Evolutionary conservation across 2,888 invertebrate genomes (phyloP).

Genomic region (Sussaba pulchella): DNA sequence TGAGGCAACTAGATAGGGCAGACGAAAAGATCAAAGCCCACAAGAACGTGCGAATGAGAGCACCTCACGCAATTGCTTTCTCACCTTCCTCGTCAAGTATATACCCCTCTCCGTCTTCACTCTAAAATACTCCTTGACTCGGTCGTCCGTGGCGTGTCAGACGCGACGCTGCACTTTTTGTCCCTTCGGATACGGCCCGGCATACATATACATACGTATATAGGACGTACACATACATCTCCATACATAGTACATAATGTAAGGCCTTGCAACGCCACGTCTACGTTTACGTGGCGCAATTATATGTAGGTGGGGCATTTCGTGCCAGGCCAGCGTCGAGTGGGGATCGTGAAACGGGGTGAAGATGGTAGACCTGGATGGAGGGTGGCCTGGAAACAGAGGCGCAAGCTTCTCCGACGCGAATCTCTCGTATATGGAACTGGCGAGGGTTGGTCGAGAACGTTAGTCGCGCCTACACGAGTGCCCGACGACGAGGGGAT

Average conservation of each 20-base stretch:
- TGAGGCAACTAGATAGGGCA: conserved; percentile 21
- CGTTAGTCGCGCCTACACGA: conserved; percentile 15
- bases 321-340: conserved; percentile 19
- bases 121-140: conserved; percentile 9
- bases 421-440: conserved; percentile 16
- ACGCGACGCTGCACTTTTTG: conserved; percentile 38
- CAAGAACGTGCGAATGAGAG: conserved; percentile 39
- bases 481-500: conserved; percentile 5
- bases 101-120: background rate
- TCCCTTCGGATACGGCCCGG: background rate
- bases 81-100: conserved; percentile 19
- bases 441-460: conserved; percentile 6
- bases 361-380: conserved; percentile 43
- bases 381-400: conserved; percentile 31
- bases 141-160: background rate
- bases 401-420: background rate
- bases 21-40: conserved; percentile 24
- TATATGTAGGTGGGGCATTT: conserved; percentile 10
- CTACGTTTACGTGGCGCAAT: background rate
- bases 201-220: too few species aligned
- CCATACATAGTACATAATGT: background rate
- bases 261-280: conserved; percentile 3
- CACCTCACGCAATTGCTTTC: conserved; percentile 30
- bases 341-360: conserved; percentile 24
- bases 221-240: too few species aligned